Evolutionary conservation across 2,888 invertebrate species (phyloP).

Genomic region (Microplitis manilae): DNA sequence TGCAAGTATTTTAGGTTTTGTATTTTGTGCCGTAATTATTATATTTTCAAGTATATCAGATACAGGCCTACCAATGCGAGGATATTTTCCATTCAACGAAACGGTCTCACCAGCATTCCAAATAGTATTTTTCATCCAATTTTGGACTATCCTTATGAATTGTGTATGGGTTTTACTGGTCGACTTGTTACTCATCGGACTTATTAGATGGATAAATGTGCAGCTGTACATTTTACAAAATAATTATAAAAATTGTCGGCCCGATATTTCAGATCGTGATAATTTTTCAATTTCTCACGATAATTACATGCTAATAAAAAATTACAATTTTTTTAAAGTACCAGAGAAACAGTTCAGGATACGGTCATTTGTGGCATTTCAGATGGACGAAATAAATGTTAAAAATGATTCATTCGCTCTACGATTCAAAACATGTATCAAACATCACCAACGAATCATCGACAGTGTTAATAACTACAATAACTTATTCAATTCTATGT

Average conservation of each 20-base stretch:
- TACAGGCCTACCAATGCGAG: neutral
- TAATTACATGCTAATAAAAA: neutral
- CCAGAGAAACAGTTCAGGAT: neutral
- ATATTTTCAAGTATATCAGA: neutral
- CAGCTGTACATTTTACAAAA: conserved; percentile 53
- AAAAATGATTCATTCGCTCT: conserved; percentile 42
- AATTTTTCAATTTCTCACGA: neutral
- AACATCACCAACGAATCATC: neutral
- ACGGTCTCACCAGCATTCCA: neutral
- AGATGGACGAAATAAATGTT: conserved; percentile 38
- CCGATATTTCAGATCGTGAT: neutral
- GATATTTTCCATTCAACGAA: too few relatives aligned
- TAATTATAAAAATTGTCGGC: conserved; percentile 54
- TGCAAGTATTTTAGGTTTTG: neutral
- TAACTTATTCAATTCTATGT: neutral
- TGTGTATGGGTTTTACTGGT: neutral
- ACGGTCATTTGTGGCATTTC: conserved; percentile 17
- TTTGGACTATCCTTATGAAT: conserved; percentile 52
- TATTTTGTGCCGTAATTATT: neutral
- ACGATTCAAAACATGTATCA: neutral
- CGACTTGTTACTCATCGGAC: conserved; percentile 50
- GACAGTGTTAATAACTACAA: neutral
- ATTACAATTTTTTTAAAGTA: neutral
- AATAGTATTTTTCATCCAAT: conserved; percentile 51
- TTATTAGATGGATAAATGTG: conserved; percentile 54